A percentile compares a stretch with the other conserved stretches of the same genome.
These are phyloP conservation scores for Eupithecia dodoneata DNA, from an alignment of 2,888 invertebrate genomes.

Conservation along the genomic window DNA sequence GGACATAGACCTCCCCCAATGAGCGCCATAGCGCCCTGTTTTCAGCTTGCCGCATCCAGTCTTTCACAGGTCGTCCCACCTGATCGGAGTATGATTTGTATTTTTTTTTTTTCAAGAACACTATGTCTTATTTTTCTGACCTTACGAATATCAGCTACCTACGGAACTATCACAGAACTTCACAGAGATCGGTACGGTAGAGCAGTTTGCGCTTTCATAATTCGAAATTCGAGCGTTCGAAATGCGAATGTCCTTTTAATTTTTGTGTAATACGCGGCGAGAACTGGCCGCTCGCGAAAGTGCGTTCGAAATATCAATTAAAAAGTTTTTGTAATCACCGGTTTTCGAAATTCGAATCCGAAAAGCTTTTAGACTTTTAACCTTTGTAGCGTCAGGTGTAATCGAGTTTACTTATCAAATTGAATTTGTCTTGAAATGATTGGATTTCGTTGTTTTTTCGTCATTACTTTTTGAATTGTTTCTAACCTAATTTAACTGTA, in stretches of 20 bases:
- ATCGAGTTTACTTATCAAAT: constrained; percentile 5
- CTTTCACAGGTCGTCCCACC: no score
- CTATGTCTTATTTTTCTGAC: no score
- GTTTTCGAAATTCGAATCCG: constrained; percentile 33
- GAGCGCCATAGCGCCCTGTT: no score
- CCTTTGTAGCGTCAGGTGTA: neutral
- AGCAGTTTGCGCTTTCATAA: constrained; percentile 19
- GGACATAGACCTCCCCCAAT: no score
- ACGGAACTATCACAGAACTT: neutral
- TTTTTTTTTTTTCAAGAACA: no score
- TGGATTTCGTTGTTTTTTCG: neutral
- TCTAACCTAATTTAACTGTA: neutral
- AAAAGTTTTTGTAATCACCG: constrained; percentile 40
- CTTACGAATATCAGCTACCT: neutral
- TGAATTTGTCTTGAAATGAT: neutral
- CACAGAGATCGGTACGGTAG: neutral
- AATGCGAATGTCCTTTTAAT: constrained; percentile 57
- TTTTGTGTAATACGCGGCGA: constrained; percentile 45
- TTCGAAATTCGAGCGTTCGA: constrained; percentile 30
- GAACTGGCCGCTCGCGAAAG: constrained; percentile 47
- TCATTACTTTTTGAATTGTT: neutral
- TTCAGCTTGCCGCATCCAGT: no score
- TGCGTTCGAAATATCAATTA: constrained; percentile 56
- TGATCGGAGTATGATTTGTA: no score
- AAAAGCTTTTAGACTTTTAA: constrained; percentile 22